A percentile compares a stretch with the other conserved stretches of the same genome.
phyloP scores from a whole-genome alignment of 2,797 vertebrate species.

The Hozukius guyotensis region DNA sequence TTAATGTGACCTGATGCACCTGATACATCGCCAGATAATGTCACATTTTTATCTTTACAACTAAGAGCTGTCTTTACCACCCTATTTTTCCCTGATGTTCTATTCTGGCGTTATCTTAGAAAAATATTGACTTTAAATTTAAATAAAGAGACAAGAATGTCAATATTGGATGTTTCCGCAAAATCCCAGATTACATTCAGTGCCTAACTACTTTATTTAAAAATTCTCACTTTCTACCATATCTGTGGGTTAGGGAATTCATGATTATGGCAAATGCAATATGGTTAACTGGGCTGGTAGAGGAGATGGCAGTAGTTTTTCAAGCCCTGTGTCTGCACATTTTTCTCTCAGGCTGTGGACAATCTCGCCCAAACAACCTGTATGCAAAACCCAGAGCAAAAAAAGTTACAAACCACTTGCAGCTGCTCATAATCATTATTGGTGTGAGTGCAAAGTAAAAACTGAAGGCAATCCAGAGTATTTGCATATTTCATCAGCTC shows the following conservation, averaged over 20 bases:
- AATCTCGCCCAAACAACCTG: background rate
- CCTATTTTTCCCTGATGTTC: background rate
- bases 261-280: background rate
- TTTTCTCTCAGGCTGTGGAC: background rate
- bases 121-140: background rate
- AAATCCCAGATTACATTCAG: background rate
- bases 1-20: background rate
- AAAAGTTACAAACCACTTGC: background rate
- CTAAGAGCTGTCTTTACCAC: background rate
- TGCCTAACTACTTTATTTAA: background rate
- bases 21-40: background rate
- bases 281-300: background rate
- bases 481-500: constrained; percentile 9
- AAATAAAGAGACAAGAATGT: background rate
- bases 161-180: background rate
- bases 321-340: background rate
- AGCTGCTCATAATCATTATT: background rate
- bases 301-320: background rate
- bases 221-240: background rate
- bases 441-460: background rate
- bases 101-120: background rate
- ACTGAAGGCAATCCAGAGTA: background rate
- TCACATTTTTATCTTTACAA: background rate
- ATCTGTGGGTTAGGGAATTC: background rate
- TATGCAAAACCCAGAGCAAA: background rate